These are phyloP conservation scores for Drosophila kokeensis DNA, from an alignment of 2,888 invertebrate genomes.

Conservation along the genomic window DNA sequence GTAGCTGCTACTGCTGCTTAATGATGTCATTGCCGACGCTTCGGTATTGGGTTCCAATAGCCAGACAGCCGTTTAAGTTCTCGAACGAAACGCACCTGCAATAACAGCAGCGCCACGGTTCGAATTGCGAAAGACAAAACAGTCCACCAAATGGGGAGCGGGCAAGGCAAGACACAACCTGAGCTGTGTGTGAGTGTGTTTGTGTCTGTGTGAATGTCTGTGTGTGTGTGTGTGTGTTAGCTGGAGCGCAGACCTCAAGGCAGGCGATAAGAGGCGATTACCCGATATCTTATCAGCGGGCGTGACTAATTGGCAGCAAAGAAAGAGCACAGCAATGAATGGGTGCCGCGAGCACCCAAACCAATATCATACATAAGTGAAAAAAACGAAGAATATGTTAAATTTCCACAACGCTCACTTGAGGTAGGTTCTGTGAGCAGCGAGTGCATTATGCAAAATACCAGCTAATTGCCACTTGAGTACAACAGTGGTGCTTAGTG, in stretches of 20 bases:
- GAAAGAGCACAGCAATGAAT: slow-evolving; percentile 33
- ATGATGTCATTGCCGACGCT: slow-evolving; percentile 75
- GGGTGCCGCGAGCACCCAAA: slow-evolving; percentile 15
- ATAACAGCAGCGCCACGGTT: slow-evolving; percentile 39
- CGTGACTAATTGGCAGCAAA: slow-evolving; percentile 74
- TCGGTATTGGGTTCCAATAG: slow-evolving; percentile 62
- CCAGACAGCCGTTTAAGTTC: slow-evolving; percentile 64
- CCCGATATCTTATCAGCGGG: slow-evolving; percentile 68
- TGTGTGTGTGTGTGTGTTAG: background rate
- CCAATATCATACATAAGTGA: slow-evolving; percentile 38
- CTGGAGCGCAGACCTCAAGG: slow-evolving; percentile 51
- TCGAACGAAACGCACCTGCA: slow-evolving; percentile 35
- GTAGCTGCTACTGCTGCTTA: slow-evolving; percentile 48
- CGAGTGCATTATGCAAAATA: slow-evolving; percentile 44
- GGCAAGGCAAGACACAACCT: slow-evolving; percentile 11
- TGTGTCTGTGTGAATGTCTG: background rate
- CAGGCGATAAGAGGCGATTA: slow-evolving; percentile 73
- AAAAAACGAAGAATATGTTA: slow-evolving; percentile 25
- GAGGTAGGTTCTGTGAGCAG: slow-evolving; percentile 62
- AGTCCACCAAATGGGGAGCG: slow-evolving; percentile 23
- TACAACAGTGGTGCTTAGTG: background rate
- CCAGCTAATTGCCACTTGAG: slow-evolving; percentile 6
- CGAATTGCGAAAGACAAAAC: slow-evolving; percentile 65
- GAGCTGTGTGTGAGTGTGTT: background rate
- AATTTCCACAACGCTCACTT: slow-evolving; percentile 35